A percentile compares a stretch with the other conserved stretches of the same genome.
phyloP scores from a whole-genome alignment of 2,113 vertebrate genomes.

The Cavia aperea region DNA sequence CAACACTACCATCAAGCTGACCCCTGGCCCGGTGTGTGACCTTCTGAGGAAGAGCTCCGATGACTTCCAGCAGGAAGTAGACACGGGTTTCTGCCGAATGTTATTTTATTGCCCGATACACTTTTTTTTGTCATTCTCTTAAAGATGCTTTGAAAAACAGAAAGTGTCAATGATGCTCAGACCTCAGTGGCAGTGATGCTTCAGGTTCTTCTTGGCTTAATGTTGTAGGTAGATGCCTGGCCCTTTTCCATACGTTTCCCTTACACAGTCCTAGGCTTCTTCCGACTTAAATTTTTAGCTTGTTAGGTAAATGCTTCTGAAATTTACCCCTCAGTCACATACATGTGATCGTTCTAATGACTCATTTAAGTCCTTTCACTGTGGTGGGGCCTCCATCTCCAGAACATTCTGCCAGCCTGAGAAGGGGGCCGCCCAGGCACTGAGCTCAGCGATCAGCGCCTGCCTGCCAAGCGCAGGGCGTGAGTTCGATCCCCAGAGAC shows the following conservation, averaged over 20 bases:
- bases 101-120: too few relatives aligned
- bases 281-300: not conserved
- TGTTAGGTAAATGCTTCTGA: not conserved
- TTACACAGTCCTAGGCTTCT: not conserved
- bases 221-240: not conserved
- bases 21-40: not conserved
- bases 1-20: not conserved
- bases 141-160: not conserved
- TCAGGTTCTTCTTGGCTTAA: not conserved
- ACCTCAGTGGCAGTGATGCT: not conserved
- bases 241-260: not conserved
- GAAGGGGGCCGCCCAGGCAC: not conserved
- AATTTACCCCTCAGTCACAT: not conserved
- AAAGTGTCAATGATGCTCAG: not conserved
- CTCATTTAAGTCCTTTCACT: not conserved
- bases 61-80: not conserved
- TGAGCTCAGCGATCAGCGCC: too few relatives aligned
- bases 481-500: not conserved
- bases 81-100: not conserved
- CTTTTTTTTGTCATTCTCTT: conserved; percentile 9
- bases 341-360: not conserved
- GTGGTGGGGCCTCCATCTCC: too few relatives aligned
- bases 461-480: too few relatives aligned
- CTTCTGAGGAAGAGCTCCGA: not conserved
- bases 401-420: not conserved